Evolutionary conservation across 2,888 invertebrate genomes (phyloP).

Genomic region (Coleophora flavipennella): DNA sequence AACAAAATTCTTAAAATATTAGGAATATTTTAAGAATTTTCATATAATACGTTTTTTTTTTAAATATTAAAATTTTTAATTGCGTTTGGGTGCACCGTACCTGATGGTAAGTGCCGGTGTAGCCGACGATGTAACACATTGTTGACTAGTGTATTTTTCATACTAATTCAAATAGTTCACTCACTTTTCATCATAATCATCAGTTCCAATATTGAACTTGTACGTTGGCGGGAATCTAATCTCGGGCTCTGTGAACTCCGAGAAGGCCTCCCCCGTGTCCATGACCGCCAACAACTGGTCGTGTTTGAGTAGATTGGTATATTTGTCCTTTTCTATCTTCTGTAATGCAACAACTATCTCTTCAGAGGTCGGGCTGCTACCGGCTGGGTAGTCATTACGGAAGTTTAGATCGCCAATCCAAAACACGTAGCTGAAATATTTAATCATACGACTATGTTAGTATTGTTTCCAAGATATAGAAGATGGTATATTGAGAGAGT

Average conservation of each 20-base stretch:
- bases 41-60: too few relatives aligned
- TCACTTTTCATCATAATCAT: conserved; percentile 86
- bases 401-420: conserved; percentile 96
- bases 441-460: too few relatives aligned
- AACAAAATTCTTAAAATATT: too few relatives aligned
- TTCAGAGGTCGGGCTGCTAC: conserved; percentile 73
- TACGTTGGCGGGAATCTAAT: conserved; percentile 90
- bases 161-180: conserved; percentile 22
- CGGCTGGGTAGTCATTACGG: conserved; percentile 78
- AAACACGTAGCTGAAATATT: conserved; percentile 82
- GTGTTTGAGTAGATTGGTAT: conserved; percentile 76
- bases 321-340: conserved; percentile 77
- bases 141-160: too few relatives aligned
- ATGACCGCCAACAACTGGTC: conserved; percentile 85
- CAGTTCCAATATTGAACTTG: conserved; percentile 83
- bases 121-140: too few relatives aligned
- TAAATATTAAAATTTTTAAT: too few relatives aligned
- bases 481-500: too few relatives aligned
- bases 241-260: conserved; percentile 81
- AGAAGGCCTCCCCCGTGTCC: conserved; percentile 84
- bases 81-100: too few relatives aligned
- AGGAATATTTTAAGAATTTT: too few relatives aligned
- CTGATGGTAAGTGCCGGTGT: too few relatives aligned
- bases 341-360: conserved; percentile 78
- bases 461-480: too few relatives aligned